A percentile compares a stretch with the other conserved stretches of the same genome.
phyloP scores from a whole-genome alignment of 1,140 invertebrate genomes.

The Cylas formicarius region DNA sequence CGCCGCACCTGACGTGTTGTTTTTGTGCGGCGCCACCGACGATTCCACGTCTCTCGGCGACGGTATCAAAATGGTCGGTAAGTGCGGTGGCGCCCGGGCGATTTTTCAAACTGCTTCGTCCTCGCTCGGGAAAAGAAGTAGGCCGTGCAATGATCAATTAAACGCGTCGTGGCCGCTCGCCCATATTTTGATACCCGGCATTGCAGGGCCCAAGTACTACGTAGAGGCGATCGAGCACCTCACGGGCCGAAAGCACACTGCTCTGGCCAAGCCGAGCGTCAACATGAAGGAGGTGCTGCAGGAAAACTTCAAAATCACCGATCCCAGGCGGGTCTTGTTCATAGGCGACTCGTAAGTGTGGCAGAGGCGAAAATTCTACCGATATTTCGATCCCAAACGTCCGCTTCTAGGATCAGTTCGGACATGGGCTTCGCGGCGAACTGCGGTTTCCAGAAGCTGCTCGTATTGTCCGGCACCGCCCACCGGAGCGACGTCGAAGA shows the following conservation, averaged over 20 bases:
- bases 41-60: slow-evolving; percentile 11
- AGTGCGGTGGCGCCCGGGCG: no score
- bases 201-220: slow-evolving; percentile 16
- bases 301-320: slow-evolving; percentile 14
- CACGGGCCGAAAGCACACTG: slow-evolving; percentile 7
- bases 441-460: slow-evolving; percentile 24
- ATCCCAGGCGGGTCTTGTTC: slow-evolving; percentile 12
- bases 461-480: slow-evolving; percentile 26
- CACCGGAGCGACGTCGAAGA: slow-evolving; percentile 21
- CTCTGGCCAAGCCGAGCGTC: slow-evolving; percentile 16
- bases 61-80: slow-evolving; percentile 19
- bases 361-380: no score
- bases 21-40: slow-evolving; percentile 17
- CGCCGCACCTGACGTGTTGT: slow-evolving; percentile 11
- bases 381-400: no score
- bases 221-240: slow-evolving; percentile 14
- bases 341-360: slow-evolving; percentile 21
- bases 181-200: background rate
- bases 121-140: no score
- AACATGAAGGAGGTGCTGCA: slow-evolving; percentile 13
- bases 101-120: no score
- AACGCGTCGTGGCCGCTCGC: background rate
- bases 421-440: slow-evolving; percentile 27
- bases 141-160: no score
- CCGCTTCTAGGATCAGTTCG: slow-evolving; percentile 25